Base-by-base conservation (phyloP, 2,888 invertebrate species). In the Dryobota labecula region DNA sequence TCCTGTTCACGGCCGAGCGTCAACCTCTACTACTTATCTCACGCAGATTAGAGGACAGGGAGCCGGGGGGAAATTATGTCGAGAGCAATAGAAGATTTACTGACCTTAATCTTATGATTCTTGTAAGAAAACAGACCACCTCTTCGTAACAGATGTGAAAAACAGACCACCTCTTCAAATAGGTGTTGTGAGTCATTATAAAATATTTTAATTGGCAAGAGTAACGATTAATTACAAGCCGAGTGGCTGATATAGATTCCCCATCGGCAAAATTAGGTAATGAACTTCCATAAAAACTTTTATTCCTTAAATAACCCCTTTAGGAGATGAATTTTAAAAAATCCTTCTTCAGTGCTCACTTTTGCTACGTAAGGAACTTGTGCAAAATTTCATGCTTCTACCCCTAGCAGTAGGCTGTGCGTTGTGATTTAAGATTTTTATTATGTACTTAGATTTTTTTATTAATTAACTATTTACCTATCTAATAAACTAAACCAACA, bases 11-110 rank as follows among this genome's bases (percentile, higher is more conserved):
- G 70, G 77, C 8, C 77, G 75, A 60, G 24, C 70, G 13, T n/a
- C 62, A 36, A 70, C 77, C 70, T 69, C 47, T 45, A 51, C 2
- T 15, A 18, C 24, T 38, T 57, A 73, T 65, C 73, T 54, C 38
- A 2, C 0, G 20, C 30, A 24, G 61, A 18, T 41, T 54, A 38
- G 53, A 61, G 57, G 70, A 45, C 54, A 36, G 4, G 30, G 13
- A n/a, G 45, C 45, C n/a, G 45, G 20, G 20, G 45, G 20, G 20
- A 0, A 45, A 20, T 20, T 20, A 45, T 3, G 6, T 36, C 15
- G 18, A 36, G 9, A n/a, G 36, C 24, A 58, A 38, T 38, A 24
- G n/a, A n/a, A n/a, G n/a, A n/a, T 24, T 24, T 24, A 36, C 36
- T 18, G 9, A 9, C 1, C 57, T 24, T 57, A n/a, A 57, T 36